Percentiles rank a stretch among this genome's conserved stretches.
Evolutionary conservation across 2,113 vertebrate genomes (phyloP).

Genomic region (Eubucco bourcierii): DNA sequence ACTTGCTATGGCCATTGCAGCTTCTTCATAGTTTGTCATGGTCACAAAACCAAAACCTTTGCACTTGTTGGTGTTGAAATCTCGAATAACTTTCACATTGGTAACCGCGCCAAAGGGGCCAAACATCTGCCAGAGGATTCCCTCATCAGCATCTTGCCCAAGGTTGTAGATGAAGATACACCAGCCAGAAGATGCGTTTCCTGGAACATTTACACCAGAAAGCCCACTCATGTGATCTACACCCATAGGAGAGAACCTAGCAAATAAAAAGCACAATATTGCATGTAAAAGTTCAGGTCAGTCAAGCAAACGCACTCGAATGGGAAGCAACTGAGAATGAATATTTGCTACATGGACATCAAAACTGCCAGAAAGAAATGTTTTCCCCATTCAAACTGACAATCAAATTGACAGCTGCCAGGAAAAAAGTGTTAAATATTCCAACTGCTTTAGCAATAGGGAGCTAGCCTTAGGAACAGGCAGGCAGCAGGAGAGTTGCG

Average conservation of each 20-base stretch:
- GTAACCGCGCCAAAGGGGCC: conserved; percentile 97
- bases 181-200: conserved; percentile 92
- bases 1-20: conserved; percentile 98
- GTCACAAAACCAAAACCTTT: conserved; percentile 99
- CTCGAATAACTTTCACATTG: conserved; percentile 98
- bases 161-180: conserved; percentile 99
- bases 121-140: conserved; percentile 99
- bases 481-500: neutral
- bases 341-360: conserved; percentile 55
- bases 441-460: neutral
- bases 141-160: conserved; percentile 96
- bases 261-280: conserved; percentile 76
- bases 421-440: neutral
- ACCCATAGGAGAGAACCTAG: conserved; percentile 98
- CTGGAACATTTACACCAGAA: conserved; percentile 89
- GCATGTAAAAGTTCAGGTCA: conserved; percentile 73
- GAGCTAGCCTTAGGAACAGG: neutral
- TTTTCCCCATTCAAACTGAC: conserved; percentile 55
- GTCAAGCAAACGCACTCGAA: conserved; percentile 38
- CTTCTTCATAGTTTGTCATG: conserved; percentile 99
- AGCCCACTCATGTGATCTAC: conserved; percentile 97
- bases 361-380: conserved; percentile 44
- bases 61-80: conserved; percentile 99
- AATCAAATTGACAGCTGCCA: conserved; percentile 53
- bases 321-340: conserved; percentile 54